Evolutionary conservation across 2,797 vertebrate species (phyloP).

Genomic region (Ceryle rudis): DNA sequence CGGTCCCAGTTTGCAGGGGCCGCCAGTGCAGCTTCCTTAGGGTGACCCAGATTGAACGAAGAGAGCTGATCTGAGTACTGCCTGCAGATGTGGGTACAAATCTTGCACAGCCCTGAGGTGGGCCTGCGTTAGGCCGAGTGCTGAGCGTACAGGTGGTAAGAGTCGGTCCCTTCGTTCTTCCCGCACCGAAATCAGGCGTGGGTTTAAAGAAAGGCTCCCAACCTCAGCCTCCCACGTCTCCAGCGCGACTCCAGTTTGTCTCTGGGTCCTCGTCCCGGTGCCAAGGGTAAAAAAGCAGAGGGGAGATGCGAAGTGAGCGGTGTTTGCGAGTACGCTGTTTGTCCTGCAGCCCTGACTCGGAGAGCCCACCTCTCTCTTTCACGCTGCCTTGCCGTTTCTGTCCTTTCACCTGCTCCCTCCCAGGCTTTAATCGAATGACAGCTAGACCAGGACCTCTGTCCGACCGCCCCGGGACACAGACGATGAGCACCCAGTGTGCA

Average conservation of each 20-base stretch:
- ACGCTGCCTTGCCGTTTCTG: background rate
- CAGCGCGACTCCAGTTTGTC: background rate
- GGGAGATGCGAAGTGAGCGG: background rate
- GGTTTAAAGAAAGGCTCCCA: background rate
- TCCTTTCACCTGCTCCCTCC: background rate
- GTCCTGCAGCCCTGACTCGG: background rate
- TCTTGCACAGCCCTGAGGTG: background rate
- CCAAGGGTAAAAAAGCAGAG: background rate
- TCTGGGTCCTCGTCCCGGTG: background rate
- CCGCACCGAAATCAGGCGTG: background rate
- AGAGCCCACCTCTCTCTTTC: background rate
- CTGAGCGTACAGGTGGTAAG: background rate
- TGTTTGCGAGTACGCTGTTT: fast-evolving
- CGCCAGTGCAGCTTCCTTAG: background rate
- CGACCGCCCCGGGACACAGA: background rate
- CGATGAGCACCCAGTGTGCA: background rate
- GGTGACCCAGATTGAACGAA: background rate
- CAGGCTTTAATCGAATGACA: background rate
- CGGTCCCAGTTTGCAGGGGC: background rate
- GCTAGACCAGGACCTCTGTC: background rate
- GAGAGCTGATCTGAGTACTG: background rate
- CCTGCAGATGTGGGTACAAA: background rate
- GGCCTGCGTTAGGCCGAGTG: background rate
- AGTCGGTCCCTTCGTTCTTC: background rate
- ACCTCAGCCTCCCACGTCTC: background rate